These are phyloP conservation scores for Hyposmocoma kahamanoa DNA, from an alignment of 1,140 invertebrate genomes.

Conservation along the genomic window DNA sequence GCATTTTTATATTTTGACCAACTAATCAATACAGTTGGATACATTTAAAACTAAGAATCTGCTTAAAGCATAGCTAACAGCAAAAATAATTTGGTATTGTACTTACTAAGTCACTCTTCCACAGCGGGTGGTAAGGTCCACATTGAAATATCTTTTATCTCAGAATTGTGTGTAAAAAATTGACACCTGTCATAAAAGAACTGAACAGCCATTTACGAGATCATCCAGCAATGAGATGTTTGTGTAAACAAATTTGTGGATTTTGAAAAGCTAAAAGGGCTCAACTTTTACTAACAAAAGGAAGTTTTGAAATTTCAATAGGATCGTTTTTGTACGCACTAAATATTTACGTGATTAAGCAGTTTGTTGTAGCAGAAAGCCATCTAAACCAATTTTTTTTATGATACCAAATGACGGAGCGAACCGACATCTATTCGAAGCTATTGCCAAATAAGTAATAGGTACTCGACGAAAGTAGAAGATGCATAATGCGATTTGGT, in stretches of 20 bases:
- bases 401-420: neutral
- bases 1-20: too few relatives aligned
- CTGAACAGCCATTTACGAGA: slow-evolving; percentile 36
- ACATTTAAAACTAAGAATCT: too few relatives aligned
- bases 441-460: neutral
- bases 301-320: neutral
- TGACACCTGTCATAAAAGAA: slow-evolving; percentile 62
- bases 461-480: too few relatives aligned
- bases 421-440: neutral
- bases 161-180: slow-evolving; percentile 39
- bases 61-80: too few relatives aligned
- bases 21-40: too few relatives aligned
- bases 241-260: slow-evolving; percentile 34
- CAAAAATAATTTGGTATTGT: too few relatives aligned
- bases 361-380: neutral
- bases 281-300: neutral
- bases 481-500: too few relatives aligned
- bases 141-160: slow-evolving; percentile 55
- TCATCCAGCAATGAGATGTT: slow-evolving; percentile 31
- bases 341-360: neutral
- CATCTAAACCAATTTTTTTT: neutral
- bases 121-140: slow-evolving; percentile 43
- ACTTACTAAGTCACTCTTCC: slow-evolving; percentile 11
- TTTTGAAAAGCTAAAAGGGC: neutral
- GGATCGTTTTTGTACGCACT: neutral